These are phyloP conservation scores for Melanostoma scalare DNA, from an alignment of 2,888 invertebrate genomes.

Conservation along the genomic window DNA sequence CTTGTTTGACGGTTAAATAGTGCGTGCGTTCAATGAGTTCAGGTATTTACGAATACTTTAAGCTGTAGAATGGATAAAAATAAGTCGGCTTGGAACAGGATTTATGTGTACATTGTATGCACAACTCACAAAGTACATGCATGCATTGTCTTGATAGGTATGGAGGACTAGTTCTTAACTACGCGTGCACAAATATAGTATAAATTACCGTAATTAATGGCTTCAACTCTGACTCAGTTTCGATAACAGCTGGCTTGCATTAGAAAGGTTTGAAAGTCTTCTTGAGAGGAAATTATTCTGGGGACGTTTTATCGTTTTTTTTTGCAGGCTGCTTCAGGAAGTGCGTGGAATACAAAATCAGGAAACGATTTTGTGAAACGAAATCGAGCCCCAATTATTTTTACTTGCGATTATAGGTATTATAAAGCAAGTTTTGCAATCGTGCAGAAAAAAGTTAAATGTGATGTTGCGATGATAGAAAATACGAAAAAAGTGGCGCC, in stretches of 20 bases:
- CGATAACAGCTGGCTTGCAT: slow-evolving; percentile 24
- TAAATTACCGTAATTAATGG: slow-evolving; percentile 64
- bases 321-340: slow-evolving; percentile 10
- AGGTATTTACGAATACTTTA: slow-evolving; percentile 35
- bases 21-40: slow-evolving; percentile 50
- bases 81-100: slow-evolving; percentile 17
- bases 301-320: slow-evolving; percentile 10
- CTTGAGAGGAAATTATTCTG: slow-evolving; percentile 17
- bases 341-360: slow-evolving; percentile 1
- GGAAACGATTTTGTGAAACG: too few relatives aligned
- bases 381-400: too few relatives aligned
- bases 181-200: slow-evolving; percentile 57
- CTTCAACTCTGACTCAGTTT: not conserved
- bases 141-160: slow-evolving; percentile 35
- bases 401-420: too few relatives aligned
- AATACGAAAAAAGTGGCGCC: too few relatives aligned
- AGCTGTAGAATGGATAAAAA: not conserved
- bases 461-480: too few relatives aligned
- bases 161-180: slow-evolving; percentile 6
- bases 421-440: too few relatives aligned
- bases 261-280: slow-evolving; percentile 37
- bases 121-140: slow-evolving; percentile 24
- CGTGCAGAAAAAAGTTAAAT: too few relatives aligned
- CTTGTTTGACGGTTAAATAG: slow-evolving; percentile 53
- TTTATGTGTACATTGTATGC: slow-evolving; percentile 10